Evolutionary conservation across 2,113 vertebrate genomes (phyloP), one percentile per base, ranked within the genome.

Genomic region (Mesoclemmys tuberculata): DNA sequence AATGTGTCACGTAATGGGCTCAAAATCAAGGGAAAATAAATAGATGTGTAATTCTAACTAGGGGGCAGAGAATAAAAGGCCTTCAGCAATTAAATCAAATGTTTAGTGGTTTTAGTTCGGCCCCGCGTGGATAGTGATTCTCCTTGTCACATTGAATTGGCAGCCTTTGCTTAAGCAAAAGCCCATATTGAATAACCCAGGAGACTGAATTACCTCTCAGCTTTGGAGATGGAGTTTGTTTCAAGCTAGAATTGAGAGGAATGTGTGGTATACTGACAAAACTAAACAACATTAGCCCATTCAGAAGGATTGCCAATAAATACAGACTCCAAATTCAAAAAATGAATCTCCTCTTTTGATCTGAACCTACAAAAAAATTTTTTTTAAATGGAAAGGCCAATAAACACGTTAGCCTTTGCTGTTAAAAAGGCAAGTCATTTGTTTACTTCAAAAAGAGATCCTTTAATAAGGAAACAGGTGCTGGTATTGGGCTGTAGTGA

Each of bases 81-180:
- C 61, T 85, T 92, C 82, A 88, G 89, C 92, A 94, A 88, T 54
- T 82, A 97, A 97, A 95, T 83, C 46, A 95, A 92, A 89, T 78
- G 71, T 97, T 96, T 94, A 90, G 88, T 94, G 85, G 88, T 89
- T 96, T 94, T 91, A 97, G 96, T 89, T 97, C 96, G 97, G 95
- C 92, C 95, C 74, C 96, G 93, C 90, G 95, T 93, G 93, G 95
- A 90, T 93, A 93, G 71, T 82, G 92, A 96, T 97, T 97, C 96
- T 98, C 93, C 97, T 93, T 96, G 96, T 97, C 93, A 94, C 31
- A 10, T 85, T 71, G 92, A 95, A 95, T 97, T 90, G 95, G 94
- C 92, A 93, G 93, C 64, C 81, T 97, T 93, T 82, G 56, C 94
- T 97, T 96, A 95, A 98, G 90, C 49, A 93, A 97, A 93, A 88